These are phyloP conservation scores for Miltochrista miniata DNA, from an alignment of 2,888 invertebrate genomes.

Conservation along the genomic window DNA sequence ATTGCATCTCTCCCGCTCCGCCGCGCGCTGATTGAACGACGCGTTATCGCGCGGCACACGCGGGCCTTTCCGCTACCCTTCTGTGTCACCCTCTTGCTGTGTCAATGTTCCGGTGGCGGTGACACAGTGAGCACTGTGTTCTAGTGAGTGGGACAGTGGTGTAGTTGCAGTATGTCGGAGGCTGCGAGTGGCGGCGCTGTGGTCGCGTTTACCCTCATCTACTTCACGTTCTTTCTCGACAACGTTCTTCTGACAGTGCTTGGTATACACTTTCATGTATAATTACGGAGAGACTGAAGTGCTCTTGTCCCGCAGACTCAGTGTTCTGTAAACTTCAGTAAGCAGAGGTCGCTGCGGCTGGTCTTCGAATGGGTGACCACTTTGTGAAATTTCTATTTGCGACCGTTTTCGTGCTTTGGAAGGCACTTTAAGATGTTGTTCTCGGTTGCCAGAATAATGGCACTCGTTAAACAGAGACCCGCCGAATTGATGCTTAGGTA, in stretches of 20 bases:
- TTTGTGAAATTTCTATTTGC: too few relatives aligned
- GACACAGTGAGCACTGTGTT: background rate
- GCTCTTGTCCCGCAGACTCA: too few relatives aligned
- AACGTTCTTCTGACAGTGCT: slow-evolving; percentile 94
- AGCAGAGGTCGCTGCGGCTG: too few relatives aligned
- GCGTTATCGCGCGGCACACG: slow-evolving; percentile 42
- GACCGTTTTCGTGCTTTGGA: too few relatives aligned
- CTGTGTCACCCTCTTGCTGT: background rate
- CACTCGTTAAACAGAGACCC: too few relatives aligned
- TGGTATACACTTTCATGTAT: slow-evolving; percentile 79
- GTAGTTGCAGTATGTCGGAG: slow-evolving; percentile 18
- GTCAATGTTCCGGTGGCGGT: background rate
- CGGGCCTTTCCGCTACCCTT: background rate
- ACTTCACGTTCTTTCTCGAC: slow-evolving; percentile 91
- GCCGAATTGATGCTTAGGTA: too few relatives aligned
- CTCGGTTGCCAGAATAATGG: too few relatives aligned
- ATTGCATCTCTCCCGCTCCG: slow-evolving; percentile 60
- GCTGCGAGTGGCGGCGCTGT: slow-evolving; percentile 39
- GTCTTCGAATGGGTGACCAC: too few relatives aligned
- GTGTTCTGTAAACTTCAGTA: too few relatives aligned
- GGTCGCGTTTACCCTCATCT: slow-evolving; percentile 77
- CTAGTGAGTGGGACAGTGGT: background rate
- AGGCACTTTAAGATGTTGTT: too few relatives aligned
- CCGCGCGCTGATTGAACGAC: slow-evolving; percentile 58
- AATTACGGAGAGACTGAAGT: too few relatives aligned